Base-by-base conservation (phyloP, 2,888 invertebrate species). In the Ganaspis brasiliensis region DNA sequence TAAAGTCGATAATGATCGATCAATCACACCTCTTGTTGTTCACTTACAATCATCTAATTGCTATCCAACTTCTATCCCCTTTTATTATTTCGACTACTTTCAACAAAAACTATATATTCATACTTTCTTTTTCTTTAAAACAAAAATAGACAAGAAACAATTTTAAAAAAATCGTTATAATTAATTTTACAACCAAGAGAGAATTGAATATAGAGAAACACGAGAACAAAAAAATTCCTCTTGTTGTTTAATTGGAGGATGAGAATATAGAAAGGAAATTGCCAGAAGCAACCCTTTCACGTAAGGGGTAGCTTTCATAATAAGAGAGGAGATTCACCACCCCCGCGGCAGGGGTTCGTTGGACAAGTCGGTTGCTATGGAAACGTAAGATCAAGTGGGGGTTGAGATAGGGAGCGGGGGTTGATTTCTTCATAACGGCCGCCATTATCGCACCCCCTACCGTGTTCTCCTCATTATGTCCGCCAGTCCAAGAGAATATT, bases 351-450 rank as follows among this genome's bases (percentile, higher is more conserved):
- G 84, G 87, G 85, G 79, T 86, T 84, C 83, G 85, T 85, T 87
- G 89, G 87, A 89, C 89, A 89, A 89, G 90, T 86, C 89, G 89
- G 90, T 90, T 84, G 86, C 85, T 85, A 90, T 90, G 89, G 90
- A 74, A 84, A 89, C 89, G 82, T 76, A 82, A 84, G 86, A 86
- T 86, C 84, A 86, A 86, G 84, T 83, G 83, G 84, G 85, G 77
- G 77, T 72, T 81, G 75, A 74, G 70, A 70, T 74, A 61, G 70
- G 73, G 77, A 83, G 80, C 84, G 81, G 85, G 87, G 82, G 88
- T 89, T 91, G 89, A 91, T 91, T 91, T 91, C 91, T 91, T 91
- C 91, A 90, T 91, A 91, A 91, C 88, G 90, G 88, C 87, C 85
- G 89, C 90, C 90, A 90, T 91, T 90, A 90, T 90, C 89, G 87